These are phyloP conservation scores for Basileuterus tristriatus DNA, from an alignment of 2,797 vertebrate species.

Conservation along the genomic window DNA sequence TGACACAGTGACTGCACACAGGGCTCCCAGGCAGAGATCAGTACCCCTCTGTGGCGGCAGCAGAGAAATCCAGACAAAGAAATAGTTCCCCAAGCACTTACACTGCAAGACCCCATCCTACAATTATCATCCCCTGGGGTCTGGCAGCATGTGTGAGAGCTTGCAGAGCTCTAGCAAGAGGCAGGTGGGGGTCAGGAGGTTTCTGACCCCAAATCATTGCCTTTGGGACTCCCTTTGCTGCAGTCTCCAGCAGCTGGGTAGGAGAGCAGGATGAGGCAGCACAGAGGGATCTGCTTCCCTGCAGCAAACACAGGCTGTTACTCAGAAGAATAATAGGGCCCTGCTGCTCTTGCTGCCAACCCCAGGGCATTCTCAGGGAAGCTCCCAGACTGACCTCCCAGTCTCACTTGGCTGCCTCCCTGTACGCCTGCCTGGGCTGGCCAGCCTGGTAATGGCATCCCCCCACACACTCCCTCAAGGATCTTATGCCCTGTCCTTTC, in stretches of 20 bases:
- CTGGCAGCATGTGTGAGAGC: background rate
- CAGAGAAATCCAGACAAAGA: slow-evolving; percentile 3
- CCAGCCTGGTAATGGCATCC: background rate
- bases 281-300: background rate
- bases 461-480: accelerated
- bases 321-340: background rate
- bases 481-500: background rate
- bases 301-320: background rate
- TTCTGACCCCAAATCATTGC: background rate
- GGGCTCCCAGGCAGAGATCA: slow-evolving; percentile 16
- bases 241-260: background rate
- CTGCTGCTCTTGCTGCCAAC: background rate
- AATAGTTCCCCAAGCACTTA: background rate
- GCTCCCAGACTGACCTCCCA: background rate
- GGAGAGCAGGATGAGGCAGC: background rate
- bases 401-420: background rate
- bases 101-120: background rate
- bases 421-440: background rate
- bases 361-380: background rate
- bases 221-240: background rate
- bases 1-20: slow-evolving; percentile 45
- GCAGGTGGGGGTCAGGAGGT: background rate
- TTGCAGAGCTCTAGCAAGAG: background rate
- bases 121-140: background rate
- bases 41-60: background rate